A percentile compares a stretch with the other conserved stretches of the same genome.
Evolutionary conservation across 2,113 vertebrate species (phyloP).

Genomic region (Thermophis baileyi): DNA sequence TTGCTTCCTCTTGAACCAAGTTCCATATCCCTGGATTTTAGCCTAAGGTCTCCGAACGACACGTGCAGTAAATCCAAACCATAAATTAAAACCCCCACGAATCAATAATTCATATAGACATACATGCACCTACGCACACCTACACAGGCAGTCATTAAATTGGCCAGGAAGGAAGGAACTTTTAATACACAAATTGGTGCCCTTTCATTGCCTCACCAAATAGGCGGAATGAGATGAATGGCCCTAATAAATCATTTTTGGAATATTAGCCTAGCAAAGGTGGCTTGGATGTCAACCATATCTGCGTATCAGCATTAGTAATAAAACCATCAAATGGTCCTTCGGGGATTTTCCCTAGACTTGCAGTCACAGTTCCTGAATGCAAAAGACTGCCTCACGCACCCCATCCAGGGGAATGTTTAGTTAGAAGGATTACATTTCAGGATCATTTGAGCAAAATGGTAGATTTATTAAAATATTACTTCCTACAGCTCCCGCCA

Average conservation of each 20-base stretch:
- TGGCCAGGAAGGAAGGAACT: not conserved
- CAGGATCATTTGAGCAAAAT: constrained; percentile 47
- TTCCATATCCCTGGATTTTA: not conserved
- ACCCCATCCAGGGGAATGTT: constrained; percentile 56
- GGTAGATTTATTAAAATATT: constrained; percentile 63
- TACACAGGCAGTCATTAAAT: constrained; percentile 9
- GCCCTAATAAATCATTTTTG: constrained; percentile 53
- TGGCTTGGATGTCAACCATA: constrained; percentile 58
- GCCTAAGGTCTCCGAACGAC: not conserved
- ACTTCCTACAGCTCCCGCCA: constrained; percentile 45
- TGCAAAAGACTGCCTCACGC: constrained; percentile 35
- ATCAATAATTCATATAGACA: not conserved
- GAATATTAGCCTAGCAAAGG: constrained; percentile 58
- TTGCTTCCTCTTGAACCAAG: not conserved
- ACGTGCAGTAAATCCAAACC: not conserved
- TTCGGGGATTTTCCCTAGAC: constrained; percentile 56
- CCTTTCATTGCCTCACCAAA: constrained; percentile 44
- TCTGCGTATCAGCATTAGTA: constrained; percentile 63
- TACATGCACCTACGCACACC: not conserved
- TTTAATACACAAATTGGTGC: constrained; percentile 49
- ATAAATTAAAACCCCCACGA: not conserved
- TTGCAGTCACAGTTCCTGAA: constrained; percentile 42
- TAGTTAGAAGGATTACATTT: constrained; percentile 34
- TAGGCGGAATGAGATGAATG: constrained; percentile 52
- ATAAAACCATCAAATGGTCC: constrained; percentile 64